These are phyloP conservation scores for Philypnodon macrostomus DNA, from an alignment of 2,797 vertebrate species.

Conservation along the genomic window DNA sequence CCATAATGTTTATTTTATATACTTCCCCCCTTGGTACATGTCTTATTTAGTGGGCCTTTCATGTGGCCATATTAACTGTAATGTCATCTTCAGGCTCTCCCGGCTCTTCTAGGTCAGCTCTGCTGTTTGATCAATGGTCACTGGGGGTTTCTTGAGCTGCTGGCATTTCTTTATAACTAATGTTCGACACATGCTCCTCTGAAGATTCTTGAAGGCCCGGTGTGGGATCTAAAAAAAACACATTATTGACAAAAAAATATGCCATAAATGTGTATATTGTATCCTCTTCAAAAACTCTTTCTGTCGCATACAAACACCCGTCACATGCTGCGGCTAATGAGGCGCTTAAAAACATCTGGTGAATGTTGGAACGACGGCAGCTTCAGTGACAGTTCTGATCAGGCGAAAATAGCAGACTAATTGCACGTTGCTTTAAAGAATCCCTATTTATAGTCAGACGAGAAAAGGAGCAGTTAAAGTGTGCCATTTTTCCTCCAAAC, in stretches of 20 bases:
- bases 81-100: slow-evolving; percentile 16
- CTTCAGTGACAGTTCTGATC: slow-evolving; percentile 28
- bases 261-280: slow-evolving; percentile 1
- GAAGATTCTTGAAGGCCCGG: slow-evolving; percentile 33
- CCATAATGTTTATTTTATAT: slow-evolving; percentile 1
- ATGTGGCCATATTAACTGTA: slow-evolving; percentile 16
- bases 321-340: slow-evolving; percentile 33
- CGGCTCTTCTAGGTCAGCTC: slow-evolving; percentile 42
- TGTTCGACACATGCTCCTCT: slow-evolving; percentile 21
- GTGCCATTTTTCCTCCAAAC: slow-evolving; percentile 39
- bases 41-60: slow-evolving; percentile 8
- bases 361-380: slow-evolving; percentile 18
- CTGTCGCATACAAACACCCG: slow-evolving; percentile 2
- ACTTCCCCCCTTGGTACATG: not conserved
- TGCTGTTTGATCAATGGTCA: slow-evolving; percentile 38
- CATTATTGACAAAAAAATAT: slow-evolving; percentile 10
- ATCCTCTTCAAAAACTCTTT: slow-evolving; percentile 3
- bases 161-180: slow-evolving; percentile 40
- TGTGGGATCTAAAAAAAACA: slow-evolving; percentile 37
- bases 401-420: slow-evolving; percentile 36
- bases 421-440: slow-evolving; percentile 31
- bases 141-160: slow-evolving; percentile 36
- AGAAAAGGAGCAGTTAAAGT: slow-evolving; percentile 37
- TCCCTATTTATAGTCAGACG: slow-evolving; percentile 27
- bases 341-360: slow-evolving; percentile 16